Evolutionary conservation across 2,888 invertebrate genomes (phyloP).

Genomic region (Psylliodes chrysocephalus): DNA sequence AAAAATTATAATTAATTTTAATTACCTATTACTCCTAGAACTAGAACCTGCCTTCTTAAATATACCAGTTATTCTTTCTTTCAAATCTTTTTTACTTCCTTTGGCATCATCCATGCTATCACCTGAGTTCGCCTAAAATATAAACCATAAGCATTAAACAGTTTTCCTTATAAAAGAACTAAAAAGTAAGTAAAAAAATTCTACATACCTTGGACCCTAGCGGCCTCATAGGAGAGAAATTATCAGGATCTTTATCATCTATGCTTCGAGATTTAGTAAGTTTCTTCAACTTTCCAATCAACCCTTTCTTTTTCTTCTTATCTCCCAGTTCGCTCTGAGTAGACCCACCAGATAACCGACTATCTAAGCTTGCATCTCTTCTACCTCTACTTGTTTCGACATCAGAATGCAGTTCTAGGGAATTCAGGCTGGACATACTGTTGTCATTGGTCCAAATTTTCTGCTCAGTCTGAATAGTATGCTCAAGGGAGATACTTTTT

Average conservation of each 20-base stretch:
- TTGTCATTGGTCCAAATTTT: constrained; percentile 87
- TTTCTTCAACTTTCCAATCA: constrained; percentile 86
- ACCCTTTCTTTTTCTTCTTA: constrained; percentile 80
- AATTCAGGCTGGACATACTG: constrained; percentile 85
- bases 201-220: constrained; percentile 67
- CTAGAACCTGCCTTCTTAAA: constrained; percentile 77
- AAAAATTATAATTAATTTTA: no score
- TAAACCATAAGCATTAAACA: no score
- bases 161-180: not conserved
- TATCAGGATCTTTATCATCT: constrained; percentile 71
- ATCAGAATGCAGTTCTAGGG: constrained; percentile 66
- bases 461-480: constrained; percentile 70
- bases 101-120: constrained; percentile 74
- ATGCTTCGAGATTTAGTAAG: constrained; percentile 86
- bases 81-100: constrained; percentile 79
- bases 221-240: constrained; percentile 55
- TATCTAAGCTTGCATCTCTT: constrained; percentile 83
- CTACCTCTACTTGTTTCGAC: constrained; percentile 71
- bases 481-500: constrained; percentile 79
- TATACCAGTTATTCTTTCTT: constrained; percentile 84
- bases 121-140: constrained; percentile 72
- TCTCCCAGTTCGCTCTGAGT: constrained; percentile 84
- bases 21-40: constrained; percentile 76
- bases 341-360: constrained; percentile 84
- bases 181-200: constrained; percentile 1